A percentile compares a stretch with the other conserved stretches of the same genome.
phyloP scores from a whole-genome alignment of 2,113 vertebrate species.

The Otis tarda region DNA sequence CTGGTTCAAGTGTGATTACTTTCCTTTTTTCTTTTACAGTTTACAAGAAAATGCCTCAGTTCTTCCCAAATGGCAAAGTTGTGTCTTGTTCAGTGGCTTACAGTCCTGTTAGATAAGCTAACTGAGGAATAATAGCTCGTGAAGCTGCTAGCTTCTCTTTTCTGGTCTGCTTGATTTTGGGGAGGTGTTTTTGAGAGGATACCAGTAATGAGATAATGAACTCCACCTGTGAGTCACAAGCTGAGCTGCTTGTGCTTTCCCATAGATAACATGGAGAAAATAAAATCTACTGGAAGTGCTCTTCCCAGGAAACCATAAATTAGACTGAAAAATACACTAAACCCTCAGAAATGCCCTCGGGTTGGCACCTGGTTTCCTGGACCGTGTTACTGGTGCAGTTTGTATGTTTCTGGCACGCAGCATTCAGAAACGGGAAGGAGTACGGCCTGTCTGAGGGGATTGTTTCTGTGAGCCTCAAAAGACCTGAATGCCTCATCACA shows the following conservation, averaged over 20 bases:
- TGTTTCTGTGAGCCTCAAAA: not conserved
- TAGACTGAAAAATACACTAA: not conserved
- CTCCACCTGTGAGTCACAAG: not conserved
- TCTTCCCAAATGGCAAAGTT: not conserved
- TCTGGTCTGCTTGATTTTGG: not conserved
- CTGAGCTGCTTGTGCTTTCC: not conserved
- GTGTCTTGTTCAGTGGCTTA: not conserved
- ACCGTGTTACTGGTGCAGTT: fast-evolving
- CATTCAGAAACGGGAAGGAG: not conserved
- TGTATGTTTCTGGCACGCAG: not conserved
- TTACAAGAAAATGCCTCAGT: not conserved
- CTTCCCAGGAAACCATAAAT: not conserved
- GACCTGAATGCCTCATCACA: not conserved
- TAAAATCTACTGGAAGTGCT: not conserved
- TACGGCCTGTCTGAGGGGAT: not conserved
- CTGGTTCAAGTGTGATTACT: fast-evolving
- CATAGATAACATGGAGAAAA: not conserved
- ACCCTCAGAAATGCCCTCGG: not conserved
- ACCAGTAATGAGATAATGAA: not conserved
- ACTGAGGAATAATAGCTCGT: fast-evolving
- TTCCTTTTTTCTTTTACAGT: not conserved
- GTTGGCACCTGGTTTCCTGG: not conserved
- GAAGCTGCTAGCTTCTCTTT: not conserved
- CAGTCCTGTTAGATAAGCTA: not conserved
- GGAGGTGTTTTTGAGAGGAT: not conserved